Evolutionary conservation across 53 echinoderm and acorn worm species (phyloP), one percentile per base, ranked within the genome.

Genomic region (Patiria pectinifera): DNA sequence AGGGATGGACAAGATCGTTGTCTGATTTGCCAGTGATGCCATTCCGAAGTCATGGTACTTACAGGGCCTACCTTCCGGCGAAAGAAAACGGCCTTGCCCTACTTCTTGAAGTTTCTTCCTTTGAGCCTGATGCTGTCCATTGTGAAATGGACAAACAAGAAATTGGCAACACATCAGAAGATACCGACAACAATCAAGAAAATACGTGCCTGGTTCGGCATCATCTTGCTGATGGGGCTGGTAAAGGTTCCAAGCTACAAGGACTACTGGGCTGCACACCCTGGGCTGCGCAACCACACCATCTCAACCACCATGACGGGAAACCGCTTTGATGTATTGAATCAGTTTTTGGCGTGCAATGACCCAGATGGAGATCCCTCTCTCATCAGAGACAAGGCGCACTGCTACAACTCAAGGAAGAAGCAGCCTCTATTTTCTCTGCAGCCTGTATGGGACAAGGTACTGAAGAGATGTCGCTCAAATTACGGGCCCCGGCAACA

Each of bases 121-220:
- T 11, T 59, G 60, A 7, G 6, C 60, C 60, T 59, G 60, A 7
- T 59, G 6, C 60, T 59, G 6, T 59, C 60, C 35, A 86, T 86
- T 59, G 66, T 47, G 18, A 3, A 2, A 9, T 86, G 86, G 86
- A 70, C 86, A 9, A 86, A 86, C 48, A 70, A 35, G 25, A 15
- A 22, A 3, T 62, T 86, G 69, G 35, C 3, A n/a, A 43, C 71
- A 4, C 44, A 0, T 46, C 19, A 46, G 14, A 69, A 71, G 45
- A 74, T 19, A 14, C 86, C 11, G 71, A 86, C 86, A 35, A 66
- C 86, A 7, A 26, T 48, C 23, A 23, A 43, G 48, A 71, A 86
- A 71, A 12, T 86, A 35, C 24, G 71, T 10, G 86, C 86, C 24
- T 86, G 86, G 86, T 86, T 86, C 69, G 71, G 86, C 6, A 69